Evolutionary conservation across 2,888 invertebrate genomes (phyloP), one percentile per base, ranked within the genome.

Genomic region (Busseola fusca): DNA sequence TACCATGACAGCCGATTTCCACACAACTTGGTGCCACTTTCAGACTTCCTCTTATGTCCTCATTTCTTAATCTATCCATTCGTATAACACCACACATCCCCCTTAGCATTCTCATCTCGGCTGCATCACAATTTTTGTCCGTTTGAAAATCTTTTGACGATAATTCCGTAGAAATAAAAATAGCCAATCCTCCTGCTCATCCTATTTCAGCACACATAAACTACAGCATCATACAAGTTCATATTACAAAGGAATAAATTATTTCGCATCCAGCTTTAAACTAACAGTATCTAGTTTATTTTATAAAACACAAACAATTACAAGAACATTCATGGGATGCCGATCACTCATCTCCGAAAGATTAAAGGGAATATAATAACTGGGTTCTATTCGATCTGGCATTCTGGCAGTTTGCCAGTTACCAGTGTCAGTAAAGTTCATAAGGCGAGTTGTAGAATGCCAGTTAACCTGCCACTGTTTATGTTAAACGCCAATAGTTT

Each of bases 331-430:
- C 21, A 72, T 69, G 67, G 34, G 67, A 42, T 48, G 72, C 57
- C 63, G 60, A 70, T 62, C 72, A 62, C 69, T 77, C 62, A 69
- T 66, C 75, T 82, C 63, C 14, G 0, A 0, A 76, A 78, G 74
- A 82, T 78, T 76, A 82, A 78, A 83, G 72, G 40, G 57, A 64
- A 27, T 40, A 40, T 40, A 40, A 14, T 57, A 57, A 59, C 34
- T 34, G 57, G 14, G 18, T 73, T 74, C 56, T 64, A 72, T 64
- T 65, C 25, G 27, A 69, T 34, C 69, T 58, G 65, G 69, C 37
- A 57, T 50, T 21, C 40, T 84, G 84, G 81, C 84, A 62, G 1
- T 0, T 0, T 60, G 79, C 80, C 80, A 81, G 30, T 27, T 52
- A 58, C 76, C 76, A 69, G 30, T 67, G 40, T 60, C 50, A 79